phyloP scores from a whole-genome alignment of 2,888 invertebrate genomes.

The Chrysina gloriosa region DNA sequence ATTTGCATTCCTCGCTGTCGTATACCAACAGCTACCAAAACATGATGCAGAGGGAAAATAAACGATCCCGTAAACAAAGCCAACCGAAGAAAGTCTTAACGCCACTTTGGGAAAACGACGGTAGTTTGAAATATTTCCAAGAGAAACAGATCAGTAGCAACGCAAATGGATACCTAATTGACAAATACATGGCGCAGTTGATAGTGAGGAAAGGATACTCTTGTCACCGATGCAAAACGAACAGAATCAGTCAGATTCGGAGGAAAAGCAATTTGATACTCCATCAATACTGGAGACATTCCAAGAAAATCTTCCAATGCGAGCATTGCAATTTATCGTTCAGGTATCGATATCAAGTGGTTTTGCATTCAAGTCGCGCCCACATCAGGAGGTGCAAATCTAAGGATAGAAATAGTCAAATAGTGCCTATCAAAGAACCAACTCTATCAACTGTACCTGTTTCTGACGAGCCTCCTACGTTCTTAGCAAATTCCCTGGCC shows the following conservation, averaged over 20 bases:
- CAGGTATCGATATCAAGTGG: constrained; percentile 66
- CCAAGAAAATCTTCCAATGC: constrained; percentile 62
- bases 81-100: constrained; percentile 66
- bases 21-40: constrained; percentile 57
- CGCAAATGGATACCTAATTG: constrained; percentile 56
- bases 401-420: constrained; percentile 52
- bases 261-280: constrained; percentile 65
- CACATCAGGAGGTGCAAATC: constrained; percentile 57
- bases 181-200: constrained; percentile 62
- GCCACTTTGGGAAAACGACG: constrained; percentile 60
- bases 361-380: constrained; percentile 65
- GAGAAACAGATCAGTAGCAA: constrained; percentile 53
- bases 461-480: constrained; percentile 57
- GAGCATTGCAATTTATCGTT: constrained; percentile 66
- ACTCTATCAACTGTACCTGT: constrained; percentile 57
- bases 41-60: constrained; percentile 53
- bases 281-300: constrained; percentile 68
- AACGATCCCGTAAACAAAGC: constrained; percentile 66
- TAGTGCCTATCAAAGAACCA: constrained; percentile 59
- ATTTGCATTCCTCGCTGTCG: constrained; percentile 63
- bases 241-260: constrained; percentile 64
- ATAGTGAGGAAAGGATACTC: constrained; percentile 60
- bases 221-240: constrained; percentile 60
- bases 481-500: constrained; percentile 54
- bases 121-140: constrained; percentile 57